phyloP scores from a whole-genome alignment of 1,140 invertebrate species.

The Papilio helenus region DNA sequence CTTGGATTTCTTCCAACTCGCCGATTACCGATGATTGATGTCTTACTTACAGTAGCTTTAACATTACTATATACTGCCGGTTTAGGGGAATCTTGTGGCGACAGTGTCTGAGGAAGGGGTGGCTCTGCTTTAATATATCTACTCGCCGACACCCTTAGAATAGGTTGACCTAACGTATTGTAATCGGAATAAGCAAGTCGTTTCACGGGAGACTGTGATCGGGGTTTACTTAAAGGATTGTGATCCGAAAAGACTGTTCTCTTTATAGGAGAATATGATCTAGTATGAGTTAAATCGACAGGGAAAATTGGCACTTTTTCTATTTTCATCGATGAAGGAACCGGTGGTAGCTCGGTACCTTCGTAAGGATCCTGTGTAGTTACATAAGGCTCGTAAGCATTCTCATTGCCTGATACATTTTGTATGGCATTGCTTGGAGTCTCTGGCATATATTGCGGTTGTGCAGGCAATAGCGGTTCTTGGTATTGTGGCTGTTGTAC shows the following conservation, averaged over 20 bases:
- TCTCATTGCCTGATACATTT: not conserved
- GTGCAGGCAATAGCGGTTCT: constrained; percentile 41
- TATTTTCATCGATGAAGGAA: constrained; percentile 41
- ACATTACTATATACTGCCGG: constrained; percentile 58
- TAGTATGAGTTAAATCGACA: constrained; percentile 55
- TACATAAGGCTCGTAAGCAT: not conserved
- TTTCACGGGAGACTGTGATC: constrained; percentile 37
- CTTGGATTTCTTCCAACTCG: constrained; percentile 55
- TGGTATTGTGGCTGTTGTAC: constrained; percentile 42
- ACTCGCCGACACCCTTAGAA: constrained; percentile 58
- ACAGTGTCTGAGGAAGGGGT: constrained; percentile 64
- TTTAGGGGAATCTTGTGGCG: constrained; percentile 54
- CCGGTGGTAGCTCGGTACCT: constrained; percentile 1
- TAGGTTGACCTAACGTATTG: constrained; percentile 71
- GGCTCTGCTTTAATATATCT: constrained; percentile 53
- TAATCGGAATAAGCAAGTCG: constrained; percentile 46
- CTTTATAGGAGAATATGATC: constrained; percentile 38
- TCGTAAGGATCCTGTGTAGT: constrained; percentile 11
- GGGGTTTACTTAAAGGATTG: constrained; percentile 71
- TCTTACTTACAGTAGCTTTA: constrained; percentile 70
- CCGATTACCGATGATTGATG: constrained; percentile 58
- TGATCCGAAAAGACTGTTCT: constrained; percentile 46
- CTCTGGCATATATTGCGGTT: constrained; percentile 34
- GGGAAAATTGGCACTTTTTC: constrained; percentile 67
- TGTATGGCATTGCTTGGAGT: constrained; percentile 44